These are phyloP conservation scores for Drosophila antonietae DNA, from an alignment of 2,888 invertebrate genomes.

Conservation along the genomic window DNA sequence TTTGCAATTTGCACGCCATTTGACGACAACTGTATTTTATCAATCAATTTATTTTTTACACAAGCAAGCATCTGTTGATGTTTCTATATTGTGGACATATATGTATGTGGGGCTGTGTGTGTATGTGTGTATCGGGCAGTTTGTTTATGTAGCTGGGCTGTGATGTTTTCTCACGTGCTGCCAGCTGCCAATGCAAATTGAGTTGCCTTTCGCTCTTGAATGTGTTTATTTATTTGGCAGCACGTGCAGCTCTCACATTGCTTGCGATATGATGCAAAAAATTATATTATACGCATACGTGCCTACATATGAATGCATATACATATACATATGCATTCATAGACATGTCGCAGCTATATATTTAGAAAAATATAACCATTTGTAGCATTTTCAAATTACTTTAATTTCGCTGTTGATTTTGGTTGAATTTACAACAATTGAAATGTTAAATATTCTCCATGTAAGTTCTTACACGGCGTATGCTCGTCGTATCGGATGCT, in stretches of 20 bases:
- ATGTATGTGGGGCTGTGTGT: constrained; percentile 17
- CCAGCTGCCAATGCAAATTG: constrained; percentile 65
- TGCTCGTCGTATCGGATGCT: constrained; percentile 11
- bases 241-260: constrained; percentile 62
- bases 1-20: constrained; percentile 41
- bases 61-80: constrained; percentile 21
- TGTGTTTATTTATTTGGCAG: constrained; percentile 64
- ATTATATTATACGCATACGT: constrained; percentile 3
- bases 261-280: constrained; percentile 42
- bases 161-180: constrained; percentile 70
- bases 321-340: neutral
- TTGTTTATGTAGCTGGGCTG: constrained; percentile 35
- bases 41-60: constrained; percentile 55
- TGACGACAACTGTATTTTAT: constrained; percentile 45
- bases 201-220: constrained; percentile 47
- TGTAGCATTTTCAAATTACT: neutral
- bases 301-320: neutral
- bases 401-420: constrained; percentile 20
- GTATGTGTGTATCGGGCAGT: constrained; percentile 21
- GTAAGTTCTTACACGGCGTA: constrained; percentile 14
- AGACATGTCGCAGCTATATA: neutral
- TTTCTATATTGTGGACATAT: constrained; percentile 26
- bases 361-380: neutral
- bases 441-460: neutral
- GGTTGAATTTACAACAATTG: constrained; percentile 3